Percentiles rank a stretch among this genome's conserved stretches.
Conservation (phyloP, 2,113 vertebrate species). For the Indicator indicator region DNA sequence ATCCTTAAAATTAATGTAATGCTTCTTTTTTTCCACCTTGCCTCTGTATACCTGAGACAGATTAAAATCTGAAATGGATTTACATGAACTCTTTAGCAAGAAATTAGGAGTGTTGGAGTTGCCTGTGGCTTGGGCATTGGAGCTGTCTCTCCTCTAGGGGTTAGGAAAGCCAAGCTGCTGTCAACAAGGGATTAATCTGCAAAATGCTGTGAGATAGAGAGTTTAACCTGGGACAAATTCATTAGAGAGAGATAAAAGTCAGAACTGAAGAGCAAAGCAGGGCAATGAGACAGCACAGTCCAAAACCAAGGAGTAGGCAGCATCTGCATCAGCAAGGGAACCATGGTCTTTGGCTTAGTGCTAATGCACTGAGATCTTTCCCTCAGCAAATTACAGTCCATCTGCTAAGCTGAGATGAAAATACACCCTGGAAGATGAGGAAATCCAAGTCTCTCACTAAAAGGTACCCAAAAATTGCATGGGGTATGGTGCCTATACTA, state of each 20-base stretch:
- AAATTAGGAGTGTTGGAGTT: neutral
- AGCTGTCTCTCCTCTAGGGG: neutral
- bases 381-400: neutral
- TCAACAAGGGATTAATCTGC: neutral
- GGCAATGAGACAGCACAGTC: neutral
- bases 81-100: neutral
- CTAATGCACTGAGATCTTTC: neutral
- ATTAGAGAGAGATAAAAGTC: neutral
- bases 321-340: neutral
- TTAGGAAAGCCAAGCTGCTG: conserved; percentile 1
- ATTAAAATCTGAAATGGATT: neutral
- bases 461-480: neutral
- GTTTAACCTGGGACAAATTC: neutral
- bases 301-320: neutral
- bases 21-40: neutral
- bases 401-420: neutral
- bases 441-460: neutral
- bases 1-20: neutral
- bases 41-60: neutral
- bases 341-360: neutral
- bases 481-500: neutral
- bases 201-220: neutral
- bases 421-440: neutral
- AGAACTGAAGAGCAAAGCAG: neutral
- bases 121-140: neutral